Evolutionary conservation across 1,140 invertebrate species (phyloP).

Genomic region (Physella acuta): DNA sequence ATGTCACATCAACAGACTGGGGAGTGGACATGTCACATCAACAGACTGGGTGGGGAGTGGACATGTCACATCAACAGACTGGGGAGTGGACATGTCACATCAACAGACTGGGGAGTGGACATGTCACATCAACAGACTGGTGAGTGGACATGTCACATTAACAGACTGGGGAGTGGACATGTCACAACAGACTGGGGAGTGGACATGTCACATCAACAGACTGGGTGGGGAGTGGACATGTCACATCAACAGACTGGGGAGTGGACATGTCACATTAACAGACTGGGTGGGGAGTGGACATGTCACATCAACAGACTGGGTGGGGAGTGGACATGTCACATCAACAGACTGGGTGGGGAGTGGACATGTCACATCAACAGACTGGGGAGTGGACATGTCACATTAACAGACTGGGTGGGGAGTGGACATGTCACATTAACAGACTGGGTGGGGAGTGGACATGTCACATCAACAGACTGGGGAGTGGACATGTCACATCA

Average conservation of each 20-base stretch:
- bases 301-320: too few species aligned
- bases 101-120: background rate
- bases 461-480: slow-evolving; percentile 9
- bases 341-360: slow-evolving; percentile 1
- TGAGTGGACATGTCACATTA: slow-evolving; percentile 4
- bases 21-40: background rate
- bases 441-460: too few species aligned
- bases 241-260: too few species aligned
- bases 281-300: background rate
- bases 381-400: too few species aligned
- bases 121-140: too few species aligned
- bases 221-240: background rate
- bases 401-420: slow-evolving; percentile 9
- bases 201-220: background rate
- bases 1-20: too few species aligned
- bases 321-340: background rate
- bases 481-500: background rate
- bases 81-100: slow-evolving; percentile 4
- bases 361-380: background rate
- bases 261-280: background rate
- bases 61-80: background rate
- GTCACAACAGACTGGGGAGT: too few species aligned
- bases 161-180: background rate
- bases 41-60: background rate
- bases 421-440: background rate